phyloP scores from a whole-genome alignment of 23 tunicate species.

The Corella eumyota region DNA sequence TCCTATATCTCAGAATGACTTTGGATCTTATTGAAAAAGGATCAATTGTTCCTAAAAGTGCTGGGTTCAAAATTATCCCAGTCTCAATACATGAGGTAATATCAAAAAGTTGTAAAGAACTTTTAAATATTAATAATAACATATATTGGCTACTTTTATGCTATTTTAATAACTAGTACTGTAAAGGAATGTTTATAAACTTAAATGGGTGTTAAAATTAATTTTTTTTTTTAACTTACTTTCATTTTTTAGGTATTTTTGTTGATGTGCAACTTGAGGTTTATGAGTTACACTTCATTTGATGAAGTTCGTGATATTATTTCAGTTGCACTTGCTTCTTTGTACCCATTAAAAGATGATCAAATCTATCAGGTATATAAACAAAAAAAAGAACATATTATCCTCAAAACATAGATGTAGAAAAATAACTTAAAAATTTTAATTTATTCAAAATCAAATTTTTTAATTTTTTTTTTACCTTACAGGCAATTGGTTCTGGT shows the following conservation, averaged over 20 bases:
- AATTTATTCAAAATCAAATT: no score
- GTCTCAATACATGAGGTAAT: constrained; percentile 52
- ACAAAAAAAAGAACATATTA: no score
- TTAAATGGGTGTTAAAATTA: no score
- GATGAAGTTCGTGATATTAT: constrained; percentile 67
- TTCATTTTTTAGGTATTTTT: constrained; percentile 43
- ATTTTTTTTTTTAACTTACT: background rate
- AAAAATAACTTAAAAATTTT: no score
- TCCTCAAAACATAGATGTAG: no score
- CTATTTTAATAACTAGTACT: no score
- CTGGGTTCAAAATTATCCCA: constrained; percentile 77
- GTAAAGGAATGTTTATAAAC: no score
- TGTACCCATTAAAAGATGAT: constrained; percentile 91
- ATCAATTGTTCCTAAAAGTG: constrained; percentile 64
- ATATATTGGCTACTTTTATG: no score
- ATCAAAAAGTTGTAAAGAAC: no score
- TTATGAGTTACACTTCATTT: constrained; percentile 63
- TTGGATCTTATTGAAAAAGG: constrained; percentile 82
- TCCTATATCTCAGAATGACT: constrained; percentile 75
- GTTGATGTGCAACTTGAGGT: constrained; percentile 68
- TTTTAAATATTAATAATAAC: no score
- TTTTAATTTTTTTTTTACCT: no score
- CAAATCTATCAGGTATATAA: constrained; percentile 64
- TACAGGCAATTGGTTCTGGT: constrained; percentile 42
- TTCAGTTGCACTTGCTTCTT: constrained; percentile 73